Evolutionary conservation across 2,113 vertebrate genomes (phyloP).

Genomic region (Tragelaphus scriptus): DNA sequence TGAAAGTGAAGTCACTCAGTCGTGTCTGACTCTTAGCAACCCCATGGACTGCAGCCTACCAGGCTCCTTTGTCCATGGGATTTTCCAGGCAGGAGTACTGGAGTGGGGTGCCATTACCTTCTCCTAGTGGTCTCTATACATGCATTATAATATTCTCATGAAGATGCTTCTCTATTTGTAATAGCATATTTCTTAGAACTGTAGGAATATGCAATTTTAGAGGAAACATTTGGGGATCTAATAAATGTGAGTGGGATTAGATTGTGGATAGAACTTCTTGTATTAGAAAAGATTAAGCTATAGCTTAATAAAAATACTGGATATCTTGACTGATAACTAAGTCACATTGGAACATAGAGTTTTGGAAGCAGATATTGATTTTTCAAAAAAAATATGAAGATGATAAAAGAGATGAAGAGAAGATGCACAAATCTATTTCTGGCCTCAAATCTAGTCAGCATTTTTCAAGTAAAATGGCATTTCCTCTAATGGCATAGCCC

Average conservation of each 20-base stretch:
- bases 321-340: neutral
- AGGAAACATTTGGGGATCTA: neutral
- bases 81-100: too few relatives aligned
- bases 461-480: slow-evolving; percentile 41
- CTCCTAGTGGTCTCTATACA: neutral
- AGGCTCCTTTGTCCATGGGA: too few relatives aligned
- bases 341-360: neutral
- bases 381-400: slow-evolving; percentile 4
- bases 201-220: neutral
- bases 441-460: neutral
- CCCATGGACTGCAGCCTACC: too few relatives aligned
- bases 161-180: neutral
- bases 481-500: neutral
- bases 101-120: too few relatives aligned
- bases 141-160: neutral
- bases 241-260: neutral
- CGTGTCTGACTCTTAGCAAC: too few relatives aligned
- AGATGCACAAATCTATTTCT: neutral
- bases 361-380: slow-evolving; percentile 38
- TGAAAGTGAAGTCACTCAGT: too few relatives aligned
- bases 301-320: neutral
- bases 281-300: neutral
- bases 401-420: slow-evolving; percentile 1
- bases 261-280: neutral
- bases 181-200: neutral